A percentile compares a stretch with the other conserved stretches of the same genome.
Conservation (phyloP, 2,113 vertebrate genomes). For the sheep (Ovis aries) region ARS-UI_Ramb_v3.0 NC_056068.1:16348501-16349000, state of each 20-base stretch:
- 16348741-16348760: not conserved
- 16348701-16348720: not conserved
- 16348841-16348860: not conserved
- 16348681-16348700: not conserved
- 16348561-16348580: not conserved
- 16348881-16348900: rapidly evolving
- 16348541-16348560: not conserved
- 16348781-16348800: not conserved
- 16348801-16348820: not conserved
- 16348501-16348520: not conserved
- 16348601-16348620: not conserved
- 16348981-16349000: not conserved
- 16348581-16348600: not conserved
- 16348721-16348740: not conserved
- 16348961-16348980: not conserved
- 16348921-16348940: rapidly evolving
- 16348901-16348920: not conserved
- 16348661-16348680: not conserved
- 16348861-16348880: not conserved
- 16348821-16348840: not conserved
- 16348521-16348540: not conserved
- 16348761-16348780: not conserved
- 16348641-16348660: not conserved
- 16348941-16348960: not conserved
- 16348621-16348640: not conserved